phyloP scores from a whole-genome alignment of 2,888 invertebrate species.

The Leistus spinibarbis region DNA sequence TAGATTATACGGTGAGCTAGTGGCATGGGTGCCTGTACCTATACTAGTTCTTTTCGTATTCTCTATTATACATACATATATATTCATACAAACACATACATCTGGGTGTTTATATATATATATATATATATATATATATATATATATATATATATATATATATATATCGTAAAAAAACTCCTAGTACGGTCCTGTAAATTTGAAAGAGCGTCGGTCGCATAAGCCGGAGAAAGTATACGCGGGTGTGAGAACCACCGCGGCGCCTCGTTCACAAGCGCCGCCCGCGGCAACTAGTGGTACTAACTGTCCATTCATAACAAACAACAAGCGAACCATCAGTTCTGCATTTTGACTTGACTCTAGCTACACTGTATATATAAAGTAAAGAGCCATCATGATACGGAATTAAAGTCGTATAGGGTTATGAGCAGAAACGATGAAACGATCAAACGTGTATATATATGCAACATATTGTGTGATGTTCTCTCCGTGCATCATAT shows the following conservation, averaged over 20 bases:
- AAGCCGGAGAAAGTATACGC: constrained; percentile 50
- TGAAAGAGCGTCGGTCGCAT: constrained; percentile 1
- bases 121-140: too few species aligned
- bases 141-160: too few species aligned
- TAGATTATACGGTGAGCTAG: too few species aligned
- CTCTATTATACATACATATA: too few species aligned
- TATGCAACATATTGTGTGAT: not conserved
- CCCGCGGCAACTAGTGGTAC: constrained; percentile 46
- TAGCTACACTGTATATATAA: not conserved
- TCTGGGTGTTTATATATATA: too few species aligned
- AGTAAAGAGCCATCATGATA: too few species aligned
- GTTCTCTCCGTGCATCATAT: not conserved
- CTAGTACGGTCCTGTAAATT: constrained; percentile 18
- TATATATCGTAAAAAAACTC: too few species aligned
- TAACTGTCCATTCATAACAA: constrained; percentile 37
- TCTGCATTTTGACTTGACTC: not conserved
- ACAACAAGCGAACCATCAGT: not conserved
- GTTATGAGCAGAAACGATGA: not conserved
- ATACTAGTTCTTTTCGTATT: too few species aligned
- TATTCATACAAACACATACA: too few species aligned
- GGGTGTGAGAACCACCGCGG: constrained; percentile 56
- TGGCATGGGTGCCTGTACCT: too few species aligned
- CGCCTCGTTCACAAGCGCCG: constrained; percentile 55
- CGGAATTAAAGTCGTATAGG: too few species aligned
- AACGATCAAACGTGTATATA: too few species aligned